A percentile compares a stretch with the other conserved stretches of the same genome.
These are phyloP conservation scores for Dicroscelio sp. DNA, from an alignment of 2,888 invertebrate genomes.

Conservation along the genomic window DNA sequence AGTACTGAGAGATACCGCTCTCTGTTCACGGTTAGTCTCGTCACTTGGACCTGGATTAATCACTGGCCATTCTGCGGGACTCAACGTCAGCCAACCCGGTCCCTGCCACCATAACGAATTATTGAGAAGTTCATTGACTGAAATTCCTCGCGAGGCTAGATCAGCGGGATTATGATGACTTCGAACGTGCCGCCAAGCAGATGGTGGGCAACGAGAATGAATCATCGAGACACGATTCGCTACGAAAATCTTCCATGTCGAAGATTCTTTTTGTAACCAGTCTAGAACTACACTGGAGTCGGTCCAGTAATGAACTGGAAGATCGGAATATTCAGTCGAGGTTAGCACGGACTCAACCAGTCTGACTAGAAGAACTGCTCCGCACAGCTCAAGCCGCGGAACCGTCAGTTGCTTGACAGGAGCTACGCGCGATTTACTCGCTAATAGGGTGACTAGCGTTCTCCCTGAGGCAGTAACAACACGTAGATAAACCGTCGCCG, in stretches of 20 bases:
- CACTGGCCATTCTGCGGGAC: neutral
- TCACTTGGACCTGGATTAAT: neutral
- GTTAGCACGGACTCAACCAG: neutral
- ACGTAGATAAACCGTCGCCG: too few relatives aligned
- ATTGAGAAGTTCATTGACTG: neutral
- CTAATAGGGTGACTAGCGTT: neutral
- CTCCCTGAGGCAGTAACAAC: neutral
- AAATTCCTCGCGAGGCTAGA: constrained; percentile 31
- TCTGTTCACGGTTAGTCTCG: neutral
- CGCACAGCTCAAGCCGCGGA: neutral
- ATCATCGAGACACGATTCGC: neutral
- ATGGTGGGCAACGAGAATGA: neutral
- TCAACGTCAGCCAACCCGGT: neutral
- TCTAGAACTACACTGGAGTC: constrained; percentile 7
- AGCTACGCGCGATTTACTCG: neutral
- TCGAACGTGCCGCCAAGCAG: constrained; percentile 40
- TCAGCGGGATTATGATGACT: constrained; percentile 40
- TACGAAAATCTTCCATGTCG: neutral
- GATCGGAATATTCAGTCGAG: neutral
- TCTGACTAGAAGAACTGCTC: neutral
- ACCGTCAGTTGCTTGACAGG: neutral
- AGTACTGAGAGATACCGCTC: too few relatives aligned
- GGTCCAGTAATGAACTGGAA: constrained; percentile 1
- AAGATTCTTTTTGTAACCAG: neutral
- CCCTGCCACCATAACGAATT: neutral